Conservation (phyloP, 2,888 invertebrate species). For the Aphidoletes aphidimyza region DNA sequence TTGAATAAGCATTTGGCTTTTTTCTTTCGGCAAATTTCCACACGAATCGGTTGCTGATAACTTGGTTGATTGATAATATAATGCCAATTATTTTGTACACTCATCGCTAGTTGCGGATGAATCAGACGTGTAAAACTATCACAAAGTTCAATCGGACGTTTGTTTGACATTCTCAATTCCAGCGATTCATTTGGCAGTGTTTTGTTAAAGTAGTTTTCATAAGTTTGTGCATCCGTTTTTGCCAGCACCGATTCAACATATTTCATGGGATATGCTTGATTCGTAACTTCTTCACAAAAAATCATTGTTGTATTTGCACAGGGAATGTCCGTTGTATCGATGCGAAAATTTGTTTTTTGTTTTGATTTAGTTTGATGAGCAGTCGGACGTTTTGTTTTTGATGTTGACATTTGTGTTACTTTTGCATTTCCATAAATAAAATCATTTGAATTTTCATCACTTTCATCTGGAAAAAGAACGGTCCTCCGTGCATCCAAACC, state of each 20-base stretch:
- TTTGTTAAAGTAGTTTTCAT: not conserved
- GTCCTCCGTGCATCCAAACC: not conserved
- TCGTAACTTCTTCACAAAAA: not conserved
- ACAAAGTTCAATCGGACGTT: not conserved
- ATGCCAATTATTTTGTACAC: not conserved
- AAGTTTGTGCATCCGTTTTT: not conserved
- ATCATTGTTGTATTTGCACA: not conserved
- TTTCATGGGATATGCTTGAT: not conserved
- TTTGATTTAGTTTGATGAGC: not conserved
- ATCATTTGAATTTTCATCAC: not conserved
- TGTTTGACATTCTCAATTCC: not conserved
- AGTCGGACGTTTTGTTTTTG: not conserved
- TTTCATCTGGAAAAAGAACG: not conserved
- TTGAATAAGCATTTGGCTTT: not conserved
- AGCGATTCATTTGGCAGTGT: not conserved
- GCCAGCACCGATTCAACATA: not conserved
- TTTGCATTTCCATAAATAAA: not conserved
- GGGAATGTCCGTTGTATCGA: not conserved
- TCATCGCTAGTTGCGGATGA: not conserved
- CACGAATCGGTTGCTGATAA: not conserved
- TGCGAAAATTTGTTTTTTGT: not conserved
- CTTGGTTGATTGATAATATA: slow-evolving; percentile 12
- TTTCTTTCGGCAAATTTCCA: slow-evolving; percentile 12
- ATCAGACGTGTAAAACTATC: not conserved
- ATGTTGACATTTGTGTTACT: not conserved